Evolutionary conservation across 92 coral and sea anemone species (phyloP).

Genomic region (Zoanthus solanderi): DNA sequence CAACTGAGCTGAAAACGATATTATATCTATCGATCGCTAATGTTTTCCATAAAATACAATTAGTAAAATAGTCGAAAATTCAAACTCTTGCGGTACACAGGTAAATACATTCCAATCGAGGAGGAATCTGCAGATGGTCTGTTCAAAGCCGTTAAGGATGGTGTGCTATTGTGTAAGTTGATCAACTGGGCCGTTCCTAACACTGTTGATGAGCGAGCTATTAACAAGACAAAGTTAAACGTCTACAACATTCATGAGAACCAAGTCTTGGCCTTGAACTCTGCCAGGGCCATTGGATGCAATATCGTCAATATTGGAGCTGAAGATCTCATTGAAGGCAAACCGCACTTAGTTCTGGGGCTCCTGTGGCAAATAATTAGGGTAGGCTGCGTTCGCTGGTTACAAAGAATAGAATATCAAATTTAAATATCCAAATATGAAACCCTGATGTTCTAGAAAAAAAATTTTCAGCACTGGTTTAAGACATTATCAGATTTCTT

Average conservation of each 20-base stretch:
- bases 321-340: conserved; percentile 87
- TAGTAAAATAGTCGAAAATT: not conserved
- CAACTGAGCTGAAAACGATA: no score
- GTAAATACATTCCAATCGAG: conserved; percentile 80
- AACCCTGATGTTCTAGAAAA: no score
- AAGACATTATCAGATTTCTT: no score
- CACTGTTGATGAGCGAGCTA: conserved; percentile 94
- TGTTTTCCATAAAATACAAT: no score
- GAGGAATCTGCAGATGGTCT: conserved; percentile 78
- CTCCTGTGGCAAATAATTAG: conserved; percentile 97
- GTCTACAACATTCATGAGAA: conserved; percentile 95
- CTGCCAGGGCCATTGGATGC: conserved; percentile 99
- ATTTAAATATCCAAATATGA: no score
- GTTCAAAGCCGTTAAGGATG: conserved; percentile 93
- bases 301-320: conserved; percentile 98
- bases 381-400: conserved; percentile 46
- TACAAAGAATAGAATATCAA: no score
- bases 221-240: conserved; percentile 90
- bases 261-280: conserved; percentile 88
- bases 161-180: conserved; percentile 87
- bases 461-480: no score
- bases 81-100: not conserved
- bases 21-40: no score
- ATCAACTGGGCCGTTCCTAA: conserved; percentile 96
- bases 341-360: conserved; percentile 95